Evolutionary conservation across 2,113 vertebrate species (phyloP), one percentile per base, ranked within the genome.

Genomic region (Ellobius talpinus): DNA sequence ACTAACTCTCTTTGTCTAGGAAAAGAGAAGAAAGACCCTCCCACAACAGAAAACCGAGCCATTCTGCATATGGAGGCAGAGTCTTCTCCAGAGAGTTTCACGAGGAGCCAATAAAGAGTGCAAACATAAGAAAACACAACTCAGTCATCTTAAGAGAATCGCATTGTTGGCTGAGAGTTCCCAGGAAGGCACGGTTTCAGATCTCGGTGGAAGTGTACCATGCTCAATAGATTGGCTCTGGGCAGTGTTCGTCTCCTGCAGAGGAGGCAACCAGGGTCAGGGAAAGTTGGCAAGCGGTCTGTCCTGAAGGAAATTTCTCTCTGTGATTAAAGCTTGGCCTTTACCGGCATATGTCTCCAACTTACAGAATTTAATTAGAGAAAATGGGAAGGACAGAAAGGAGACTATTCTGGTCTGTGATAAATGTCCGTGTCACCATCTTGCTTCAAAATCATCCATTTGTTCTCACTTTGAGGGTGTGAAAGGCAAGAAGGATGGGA

Each of bases 361-460:
- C 36, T 78, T 72, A 68, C 19, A 85, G 63, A 91, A 93, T 94
- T 81, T 91, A 95, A 86, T 89, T 77, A 79, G 39, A 91, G 76
- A 86, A 91, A 93, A 42, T 92, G 70, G 72, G 63, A 1, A 42
- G 93, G 79, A 89, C 39, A 36, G 17, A 91, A 63, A 42, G 36
- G 45, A 95, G 76, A 85, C 63, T 47, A 23, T 72, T 14, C 55
- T 9, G 3, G 78, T 17, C 73, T 3, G 14, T 36, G 24, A 90
- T 73, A 45, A 94, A 95, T 50, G 78, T 31, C 39, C 39, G 8
- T 19, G 39, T 88, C 89, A 50, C 63, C 79, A 68, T 50, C 76
- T 72, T 55, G 31, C 65, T 70, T 47, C 2, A 90, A 66, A n/a
- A 39, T 24, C 42, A 8, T 42, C 66, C 87, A 21, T 68, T 55